Evolutionary conservation across 2,888 invertebrate species (phyloP).

Genomic region (Meghimatium bilineatum): DNA sequence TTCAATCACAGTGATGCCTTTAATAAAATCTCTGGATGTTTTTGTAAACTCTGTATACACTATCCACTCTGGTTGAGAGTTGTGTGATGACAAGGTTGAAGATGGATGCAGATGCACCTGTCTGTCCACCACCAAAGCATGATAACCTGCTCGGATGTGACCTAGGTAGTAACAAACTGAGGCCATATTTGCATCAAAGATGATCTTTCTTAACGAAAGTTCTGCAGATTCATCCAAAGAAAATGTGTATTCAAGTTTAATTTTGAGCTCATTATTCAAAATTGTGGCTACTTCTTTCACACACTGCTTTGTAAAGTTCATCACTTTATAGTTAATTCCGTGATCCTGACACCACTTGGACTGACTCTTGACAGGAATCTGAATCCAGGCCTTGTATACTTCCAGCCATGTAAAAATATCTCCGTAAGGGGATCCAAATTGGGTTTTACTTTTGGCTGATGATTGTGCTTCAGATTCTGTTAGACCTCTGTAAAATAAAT

Average conservation of each 20-base stretch:
- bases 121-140: conserved; percentile 55
- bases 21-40: conserved; percentile 66
- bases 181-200: conserved; percentile 61
- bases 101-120: conserved; percentile 70
- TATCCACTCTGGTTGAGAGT: conserved; percentile 65
- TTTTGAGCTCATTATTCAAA: conserved; percentile 59
- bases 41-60: conserved; percentile 65
- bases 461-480: conserved; percentile 63
- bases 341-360: conserved; percentile 72
- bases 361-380: conserved; percentile 60
- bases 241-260: conserved; percentile 54
- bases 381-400: conserved; percentile 67
- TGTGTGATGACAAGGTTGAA: conserved; percentile 61
- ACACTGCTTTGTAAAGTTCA: conserved; percentile 63
- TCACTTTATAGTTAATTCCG: conserved; percentile 73
- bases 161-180: conserved; percentile 68
- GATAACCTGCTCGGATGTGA: conserved; percentile 66
- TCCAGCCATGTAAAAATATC: conserved; percentile 69
- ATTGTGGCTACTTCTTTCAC: conserved; percentile 61
- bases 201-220: conserved; percentile 55
- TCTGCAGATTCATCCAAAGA: conserved; percentile 50
- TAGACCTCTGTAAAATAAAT: conserved; percentile 69
- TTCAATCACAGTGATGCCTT: conserved; percentile 64
- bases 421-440: conserved; percentile 68
- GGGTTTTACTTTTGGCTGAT: conserved; percentile 64